A percentile compares a stretch with the other conserved stretches of the same genome.
Conservation (phyloP, 2,113 vertebrate species). For the Phainopepla nitens region DNA sequence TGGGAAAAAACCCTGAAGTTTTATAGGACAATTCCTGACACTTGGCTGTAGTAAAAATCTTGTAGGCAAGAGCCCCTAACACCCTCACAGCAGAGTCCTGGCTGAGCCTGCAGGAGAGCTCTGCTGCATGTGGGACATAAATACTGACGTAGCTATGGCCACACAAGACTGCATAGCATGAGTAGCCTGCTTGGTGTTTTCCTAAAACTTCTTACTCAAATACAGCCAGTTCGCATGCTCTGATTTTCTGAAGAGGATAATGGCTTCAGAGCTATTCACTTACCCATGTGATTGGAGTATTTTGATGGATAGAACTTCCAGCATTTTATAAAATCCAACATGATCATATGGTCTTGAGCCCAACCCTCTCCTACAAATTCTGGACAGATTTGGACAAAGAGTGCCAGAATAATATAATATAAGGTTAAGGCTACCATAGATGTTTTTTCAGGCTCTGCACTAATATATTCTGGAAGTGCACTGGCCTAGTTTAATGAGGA, state of each 20-base stretch:
- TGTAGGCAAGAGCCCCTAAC: not conserved
- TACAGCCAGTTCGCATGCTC: not conserved
- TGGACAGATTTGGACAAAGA: not conserved
- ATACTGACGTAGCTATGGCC: fast-evolving
- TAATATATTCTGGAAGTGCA: not conserved
- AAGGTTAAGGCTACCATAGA: not conserved
- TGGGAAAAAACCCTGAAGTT: fast-evolving
- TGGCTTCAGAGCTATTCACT: not conserved
- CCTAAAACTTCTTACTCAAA: not conserved
- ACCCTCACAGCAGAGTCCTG: not conserved
- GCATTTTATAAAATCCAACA: not conserved
- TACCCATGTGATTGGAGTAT: not conserved
- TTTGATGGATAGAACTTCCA: not conserved
- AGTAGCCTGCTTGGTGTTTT: not conserved
- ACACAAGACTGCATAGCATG: fast-evolving
- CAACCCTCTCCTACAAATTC: not conserved
- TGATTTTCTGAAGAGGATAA: not conserved
- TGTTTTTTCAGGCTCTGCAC: not conserved
- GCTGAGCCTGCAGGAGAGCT: not conserved
- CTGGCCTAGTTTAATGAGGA: not conserved
- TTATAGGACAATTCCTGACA: not conserved
- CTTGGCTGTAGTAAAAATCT: not conserved
- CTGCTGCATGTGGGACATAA: not conserved
- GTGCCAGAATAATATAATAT: not conserved
- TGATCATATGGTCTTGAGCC: not conserved